Evolutionary conservation across 1,140 invertebrate species (phyloP).

Genomic region (Scaptodrosophila lebanonensis): DNA sequence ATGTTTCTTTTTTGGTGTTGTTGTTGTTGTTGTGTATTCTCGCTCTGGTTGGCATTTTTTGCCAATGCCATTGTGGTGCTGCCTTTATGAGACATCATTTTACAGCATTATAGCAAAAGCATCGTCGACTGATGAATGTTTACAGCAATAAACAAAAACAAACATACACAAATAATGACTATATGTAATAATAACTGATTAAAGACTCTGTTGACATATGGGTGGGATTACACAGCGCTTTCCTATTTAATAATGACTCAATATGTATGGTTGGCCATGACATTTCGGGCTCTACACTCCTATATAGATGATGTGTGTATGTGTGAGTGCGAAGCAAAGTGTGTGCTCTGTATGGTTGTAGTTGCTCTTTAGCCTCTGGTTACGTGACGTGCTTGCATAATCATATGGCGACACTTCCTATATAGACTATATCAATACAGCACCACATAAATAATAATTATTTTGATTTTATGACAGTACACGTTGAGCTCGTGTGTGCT

Average conservation of each 20-base stretch:
- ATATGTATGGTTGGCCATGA: no score
- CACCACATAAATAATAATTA: no score
- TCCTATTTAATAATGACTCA: slow-evolving; percentile 28
- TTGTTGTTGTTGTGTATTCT: background rate
- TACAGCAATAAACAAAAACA: slow-evolving; percentile 4
- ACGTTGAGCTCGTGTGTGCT: no score
- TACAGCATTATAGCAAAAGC: slow-evolving; percentile 47
- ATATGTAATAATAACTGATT: slow-evolving; percentile 61
- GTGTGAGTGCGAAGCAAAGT: no score
- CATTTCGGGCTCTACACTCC: no score
- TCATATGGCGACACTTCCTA: no score
- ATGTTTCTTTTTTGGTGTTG: slow-evolving; percentile 2
- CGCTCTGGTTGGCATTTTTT: slow-evolving; percentile 12
- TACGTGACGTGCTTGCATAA: no score
- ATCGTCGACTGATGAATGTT: slow-evolving; percentile 26
- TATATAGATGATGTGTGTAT: no score
- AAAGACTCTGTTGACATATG: slow-evolving; percentile 47
- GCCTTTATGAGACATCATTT: slow-evolving; percentile 58
- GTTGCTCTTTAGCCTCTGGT: no score
- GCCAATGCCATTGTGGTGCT: slow-evolving; percentile 53
- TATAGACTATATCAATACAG: no score
- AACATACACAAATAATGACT: slow-evolving; percentile 35
- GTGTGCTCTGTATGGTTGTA: no score
- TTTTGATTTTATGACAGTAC: no score
- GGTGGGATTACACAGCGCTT: slow-evolving; percentile 18